These are phyloP conservation scores for Apotomis capreana DNA, from an alignment of 2,888 invertebrate species.

Conservation along the genomic window DNA sequence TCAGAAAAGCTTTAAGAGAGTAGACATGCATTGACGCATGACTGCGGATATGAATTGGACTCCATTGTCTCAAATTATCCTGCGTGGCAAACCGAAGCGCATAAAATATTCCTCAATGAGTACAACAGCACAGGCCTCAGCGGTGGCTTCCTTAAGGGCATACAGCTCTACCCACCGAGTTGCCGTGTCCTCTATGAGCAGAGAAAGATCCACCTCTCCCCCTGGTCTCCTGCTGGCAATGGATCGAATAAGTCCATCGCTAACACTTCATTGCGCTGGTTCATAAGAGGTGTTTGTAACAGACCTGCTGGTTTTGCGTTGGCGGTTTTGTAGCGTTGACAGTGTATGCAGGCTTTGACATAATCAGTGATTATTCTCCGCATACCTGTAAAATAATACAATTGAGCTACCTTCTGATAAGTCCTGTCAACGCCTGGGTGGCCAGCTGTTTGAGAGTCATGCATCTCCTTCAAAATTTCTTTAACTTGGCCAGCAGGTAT, in stretches of 20 bases:
- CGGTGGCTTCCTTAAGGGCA: constrained; percentile 45
- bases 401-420: background rate
- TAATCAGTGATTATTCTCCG: background rate
- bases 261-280: background rate
- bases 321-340: background rate
- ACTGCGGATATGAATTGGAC: constrained; percentile 46
- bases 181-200: constrained; percentile 48
- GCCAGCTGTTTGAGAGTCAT: background rate
- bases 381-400: constrained; percentile 5
- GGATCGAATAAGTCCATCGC: constrained; percentile 5
- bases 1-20: too few relatives aligned
- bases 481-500: constrained; percentile 1
- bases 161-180: constrained; percentile 50
- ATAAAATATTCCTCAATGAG: constrained; percentile 56
- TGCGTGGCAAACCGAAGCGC: constrained; percentile 54
- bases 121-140: constrained; percentile 48
- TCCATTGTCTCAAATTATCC: constrained; percentile 59
- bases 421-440: constrained; percentile 7
- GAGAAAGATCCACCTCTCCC: constrained; percentile 46
- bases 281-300: background rate
- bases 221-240: background rate
- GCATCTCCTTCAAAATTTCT: background rate
- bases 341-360: background rate
- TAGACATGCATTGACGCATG: constrained; percentile 37
- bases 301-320: constrained; percentile 6